phyloP scores from a whole-genome alignment of 2,888 invertebrate species.

The Balanococcus diminutus region DNA sequence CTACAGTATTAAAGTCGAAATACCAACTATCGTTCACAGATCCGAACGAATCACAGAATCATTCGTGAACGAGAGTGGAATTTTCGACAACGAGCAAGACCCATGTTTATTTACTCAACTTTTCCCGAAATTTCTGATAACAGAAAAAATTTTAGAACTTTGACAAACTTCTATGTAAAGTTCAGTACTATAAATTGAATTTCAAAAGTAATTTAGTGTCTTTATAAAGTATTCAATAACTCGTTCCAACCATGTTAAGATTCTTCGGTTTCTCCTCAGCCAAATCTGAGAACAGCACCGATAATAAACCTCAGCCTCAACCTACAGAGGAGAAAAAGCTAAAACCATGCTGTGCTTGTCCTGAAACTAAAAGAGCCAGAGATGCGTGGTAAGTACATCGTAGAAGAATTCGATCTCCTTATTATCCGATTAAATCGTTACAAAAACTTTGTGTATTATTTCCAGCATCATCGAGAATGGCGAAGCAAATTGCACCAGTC shows the following conservation, averaged over 20 bases:
- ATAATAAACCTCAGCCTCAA: slow-evolving; percentile 58
- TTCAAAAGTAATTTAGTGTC: neutral
- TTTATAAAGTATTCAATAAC: neutral
- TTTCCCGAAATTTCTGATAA: neutral
- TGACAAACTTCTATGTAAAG: neutral
- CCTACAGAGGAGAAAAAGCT: slow-evolving; percentile 78
- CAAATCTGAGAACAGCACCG: neutral
- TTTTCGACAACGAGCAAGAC: too few species aligned
- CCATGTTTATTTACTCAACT: neutral
- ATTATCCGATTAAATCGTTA: neutral
- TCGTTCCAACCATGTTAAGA: neutral
- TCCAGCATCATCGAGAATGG: slow-evolving; percentile 88
- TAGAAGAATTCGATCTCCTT: neutral
- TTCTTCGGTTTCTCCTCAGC: neutral
- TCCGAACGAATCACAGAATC: too few species aligned
- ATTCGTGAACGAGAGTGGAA: too few species aligned
- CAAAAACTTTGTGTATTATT: slow-evolving; percentile 60
- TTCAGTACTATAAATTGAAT: neutral
- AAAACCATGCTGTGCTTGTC: slow-evolving; percentile 96
- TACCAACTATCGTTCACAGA: too few species aligned
- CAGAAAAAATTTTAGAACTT: neutral
- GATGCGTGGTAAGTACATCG: slow-evolving; percentile 80
- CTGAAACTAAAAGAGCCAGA: slow-evolving; percentile 88
- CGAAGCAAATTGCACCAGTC: slow-evolving; percentile 83
- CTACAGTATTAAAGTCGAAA: too few species aligned